Conservation (phyloP, 1,140 invertebrate genomes). For the Thaumetopoea pityocampa region DNA sequence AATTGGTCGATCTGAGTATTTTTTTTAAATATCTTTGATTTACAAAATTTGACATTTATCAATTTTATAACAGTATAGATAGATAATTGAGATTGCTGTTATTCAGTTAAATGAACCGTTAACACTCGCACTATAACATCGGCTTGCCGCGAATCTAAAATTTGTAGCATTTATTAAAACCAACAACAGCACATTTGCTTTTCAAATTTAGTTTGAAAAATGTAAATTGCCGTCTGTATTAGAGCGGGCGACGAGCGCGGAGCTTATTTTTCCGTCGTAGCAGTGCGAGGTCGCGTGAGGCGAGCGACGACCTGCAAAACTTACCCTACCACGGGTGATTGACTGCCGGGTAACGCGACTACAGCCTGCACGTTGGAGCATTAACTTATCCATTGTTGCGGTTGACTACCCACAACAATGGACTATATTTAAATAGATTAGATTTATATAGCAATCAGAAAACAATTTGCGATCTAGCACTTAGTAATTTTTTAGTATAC, state of each 20-base stretch:
- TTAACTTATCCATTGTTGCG: constrained; percentile 14
- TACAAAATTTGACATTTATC: no score
- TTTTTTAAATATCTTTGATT: no score
- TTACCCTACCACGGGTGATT: constrained; percentile 19
- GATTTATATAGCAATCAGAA: no score
- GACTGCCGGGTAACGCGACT: constrained; percentile 17
- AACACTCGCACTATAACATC: constrained; percentile 35
- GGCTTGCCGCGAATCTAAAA: constrained; percentile 28
- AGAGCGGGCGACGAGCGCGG: constrained; percentile 19
- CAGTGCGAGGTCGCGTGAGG: constrained; percentile 31
- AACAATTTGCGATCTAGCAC: no score
- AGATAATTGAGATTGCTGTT: constrained; percentile 30
- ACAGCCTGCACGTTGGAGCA: constrained; percentile 25
- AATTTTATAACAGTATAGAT: no score
- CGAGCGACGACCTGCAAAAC: constrained; percentile 21
- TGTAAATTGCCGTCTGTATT: constrained; percentile 36
- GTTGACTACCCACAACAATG: no score
- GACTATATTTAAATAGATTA: no score
- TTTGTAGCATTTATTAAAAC: constrained; percentile 32
- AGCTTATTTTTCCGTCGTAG: constrained; percentile 27
- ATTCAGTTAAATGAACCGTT: constrained; percentile 31
- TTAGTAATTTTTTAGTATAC: no score
- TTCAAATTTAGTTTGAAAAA: constrained; percentile 22
- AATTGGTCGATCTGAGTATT: no score
- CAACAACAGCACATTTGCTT: constrained; percentile 24